These are phyloP conservation scores for Balanococcus diminutus DNA, from an alignment of 2,888 invertebrate genomes.

Conservation along the genomic window DNA sequence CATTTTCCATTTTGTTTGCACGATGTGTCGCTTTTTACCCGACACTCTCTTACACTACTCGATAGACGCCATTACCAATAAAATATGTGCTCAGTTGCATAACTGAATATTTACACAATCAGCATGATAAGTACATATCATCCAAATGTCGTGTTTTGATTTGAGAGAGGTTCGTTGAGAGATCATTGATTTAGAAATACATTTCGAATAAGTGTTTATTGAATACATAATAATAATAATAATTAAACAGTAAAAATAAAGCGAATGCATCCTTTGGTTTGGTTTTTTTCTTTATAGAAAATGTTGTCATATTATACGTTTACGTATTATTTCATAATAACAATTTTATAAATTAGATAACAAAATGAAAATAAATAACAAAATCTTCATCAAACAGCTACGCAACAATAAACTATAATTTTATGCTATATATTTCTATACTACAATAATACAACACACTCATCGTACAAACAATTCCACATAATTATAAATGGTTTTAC, in stretches of 20 bases:
- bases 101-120: too few species aligned
- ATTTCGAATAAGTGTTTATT: conserved; percentile 46
- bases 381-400: conserved; percentile 51
- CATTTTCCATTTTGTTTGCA: too few species aligned
- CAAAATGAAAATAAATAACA: conserved; percentile 53
- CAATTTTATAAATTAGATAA: conserved; percentile 53
- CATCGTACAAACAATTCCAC: conserved; percentile 20
- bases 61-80: too few species aligned
- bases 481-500: conserved; percentile 16
- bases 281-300: not conserved
- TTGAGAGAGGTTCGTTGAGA: too few species aligned
- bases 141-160: too few species aligned
- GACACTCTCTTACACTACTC: too few species aligned
- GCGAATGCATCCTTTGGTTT: conserved; percentile 47
- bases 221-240: conserved; percentile 43
- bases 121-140: too few species aligned
- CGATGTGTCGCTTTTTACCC: too few species aligned
- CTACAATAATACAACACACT: not conserved
- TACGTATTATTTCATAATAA: conserved; percentile 38
- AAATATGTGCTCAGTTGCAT: too few species aligned
- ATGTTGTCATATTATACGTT: conserved; percentile 6
- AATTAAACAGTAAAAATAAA: conserved; percentile 47
- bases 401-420: conserved; percentile 48
- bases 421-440: not conserved
- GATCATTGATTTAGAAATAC: too few species aligned